These are phyloP conservation scores for Mnemiopsis leidyi DNA, from an alignment of 37 sponge, comb jelly and placozoan genomes.

Conservation along the genomic window DNA sequence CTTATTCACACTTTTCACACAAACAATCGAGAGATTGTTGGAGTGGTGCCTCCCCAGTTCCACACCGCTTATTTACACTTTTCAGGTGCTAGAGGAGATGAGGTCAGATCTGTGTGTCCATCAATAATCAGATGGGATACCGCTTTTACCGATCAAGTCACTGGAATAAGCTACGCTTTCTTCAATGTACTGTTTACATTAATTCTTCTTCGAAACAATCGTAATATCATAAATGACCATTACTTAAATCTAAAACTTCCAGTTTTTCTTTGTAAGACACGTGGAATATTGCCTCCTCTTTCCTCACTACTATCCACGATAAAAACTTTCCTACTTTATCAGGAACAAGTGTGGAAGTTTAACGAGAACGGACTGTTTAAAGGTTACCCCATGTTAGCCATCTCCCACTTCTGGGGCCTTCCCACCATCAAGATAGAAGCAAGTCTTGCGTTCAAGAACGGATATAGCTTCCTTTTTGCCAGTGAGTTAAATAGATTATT, in stretches of 20 bases:
- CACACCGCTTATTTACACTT: too few species aligned
- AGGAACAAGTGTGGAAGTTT: slow-evolving; percentile 58
- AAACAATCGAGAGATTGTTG: too few species aligned
- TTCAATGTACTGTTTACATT: too few species aligned
- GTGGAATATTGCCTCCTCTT: too few species aligned
- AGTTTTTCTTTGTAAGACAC: too few species aligned
- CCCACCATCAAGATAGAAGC: slow-evolving; percentile 17
- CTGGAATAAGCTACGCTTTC: slow-evolving; percentile 35
- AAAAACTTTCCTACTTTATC: too few species aligned
- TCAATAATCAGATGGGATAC: neutral
- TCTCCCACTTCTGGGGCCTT: neutral
- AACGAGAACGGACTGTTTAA: neutral
- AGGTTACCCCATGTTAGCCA: neutral
- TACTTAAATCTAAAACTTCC: too few species aligned
- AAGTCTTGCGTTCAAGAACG: slow-evolving; percentile 27
- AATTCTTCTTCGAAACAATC: too few species aligned
- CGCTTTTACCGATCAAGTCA: neutral
- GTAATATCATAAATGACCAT: too few species aligned
- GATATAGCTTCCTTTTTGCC: neutral
- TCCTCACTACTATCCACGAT: too few species aligned
- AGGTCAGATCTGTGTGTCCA: neutral
- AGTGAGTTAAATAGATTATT: neutral
- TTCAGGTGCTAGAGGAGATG: neutral
- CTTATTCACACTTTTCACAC: too few species aligned
- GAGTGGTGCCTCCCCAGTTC: too few species aligned